phyloP scores from a whole-genome alignment of 2,797 vertebrate genomes.

The Pseudochromis fuscus region DNA sequence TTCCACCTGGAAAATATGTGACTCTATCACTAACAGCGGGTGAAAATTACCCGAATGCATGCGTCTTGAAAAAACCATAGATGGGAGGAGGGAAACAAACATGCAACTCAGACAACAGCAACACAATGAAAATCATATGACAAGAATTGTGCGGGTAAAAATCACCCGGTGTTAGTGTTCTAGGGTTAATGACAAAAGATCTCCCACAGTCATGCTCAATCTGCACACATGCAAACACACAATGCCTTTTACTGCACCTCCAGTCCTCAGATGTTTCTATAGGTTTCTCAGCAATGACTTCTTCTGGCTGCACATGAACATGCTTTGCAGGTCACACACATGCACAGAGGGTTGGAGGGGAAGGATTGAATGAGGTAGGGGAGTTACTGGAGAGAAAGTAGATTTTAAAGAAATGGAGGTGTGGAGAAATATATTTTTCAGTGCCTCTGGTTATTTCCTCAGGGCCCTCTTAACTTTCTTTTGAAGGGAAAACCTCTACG shows the following conservation, averaged over 20 bases:
- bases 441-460: constrained; percentile 48
- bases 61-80: too few species aligned
- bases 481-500: background rate
- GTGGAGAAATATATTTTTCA: constrained; percentile 42
- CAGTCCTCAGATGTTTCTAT: constrained; percentile 17
- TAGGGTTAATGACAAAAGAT: too few species aligned
- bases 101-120: too few species aligned
- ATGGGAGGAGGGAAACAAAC: too few species aligned
- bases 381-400: constrained; percentile 50
- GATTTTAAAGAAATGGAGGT: constrained; percentile 43
- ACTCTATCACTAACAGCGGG: too few species aligned
- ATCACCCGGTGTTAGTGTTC: too few species aligned
- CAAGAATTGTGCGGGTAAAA: too few species aligned
- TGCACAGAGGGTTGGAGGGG: constrained; percentile 6
- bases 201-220: too few species aligned
- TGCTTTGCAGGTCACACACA: constrained; percentile 6
- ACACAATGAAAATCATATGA: too few species aligned
- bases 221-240: background rate
- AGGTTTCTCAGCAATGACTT: constrained; percentile 25
- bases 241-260: constrained; percentile 19
- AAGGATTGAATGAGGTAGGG: constrained; percentile 20
- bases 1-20: too few species aligned
- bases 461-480: constrained; percentile 30
- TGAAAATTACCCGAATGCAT: too few species aligned
- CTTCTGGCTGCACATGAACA: constrained; percentile 29